Percentiles rank a stretch among this genome's conserved stretches.
These are phyloP conservation scores for Neodiprion fabricii DNA, from an alignment of 1,140 invertebrate genomes.

Conservation along the genomic window DNA sequence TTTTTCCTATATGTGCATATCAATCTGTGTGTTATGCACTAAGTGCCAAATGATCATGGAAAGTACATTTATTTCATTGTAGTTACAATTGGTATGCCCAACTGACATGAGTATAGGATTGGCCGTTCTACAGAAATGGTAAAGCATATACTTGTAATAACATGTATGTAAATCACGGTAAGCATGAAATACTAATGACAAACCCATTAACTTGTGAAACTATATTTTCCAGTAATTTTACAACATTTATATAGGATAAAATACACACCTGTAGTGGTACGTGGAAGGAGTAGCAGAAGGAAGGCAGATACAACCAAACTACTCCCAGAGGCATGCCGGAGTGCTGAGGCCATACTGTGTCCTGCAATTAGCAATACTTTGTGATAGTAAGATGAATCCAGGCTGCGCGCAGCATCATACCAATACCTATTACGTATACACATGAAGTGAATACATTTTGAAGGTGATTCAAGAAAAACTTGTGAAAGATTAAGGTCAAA, in stretches of 20 bases:
- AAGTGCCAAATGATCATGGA: too few species aligned
- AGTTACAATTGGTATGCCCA: too few species aligned
- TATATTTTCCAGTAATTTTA: background rate
- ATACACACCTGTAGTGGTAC: conserved; percentile 64
- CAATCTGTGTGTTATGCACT: too few species aligned
- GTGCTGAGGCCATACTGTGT: conserved; percentile 83
- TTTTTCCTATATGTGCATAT: too few species aligned
- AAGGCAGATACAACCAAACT: conserved; percentile 67
- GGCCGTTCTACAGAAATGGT: background rate
- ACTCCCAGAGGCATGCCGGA: conserved; percentile 80
- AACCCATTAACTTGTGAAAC: too few species aligned
- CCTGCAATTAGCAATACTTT: conserved; percentile 59
- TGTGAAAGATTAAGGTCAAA: too few species aligned
- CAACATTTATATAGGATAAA: background rate
- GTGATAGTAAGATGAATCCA: background rate
- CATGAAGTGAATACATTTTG: too few species aligned
- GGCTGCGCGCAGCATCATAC: background rate
- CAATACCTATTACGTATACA: too few species aligned
- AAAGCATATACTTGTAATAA: background rate
- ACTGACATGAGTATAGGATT: too few species aligned
- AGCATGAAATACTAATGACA: background rate
- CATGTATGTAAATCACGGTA: background rate
- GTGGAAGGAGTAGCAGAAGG: conserved; percentile 73
- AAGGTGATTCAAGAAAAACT: too few species aligned
- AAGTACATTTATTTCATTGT: too few species aligned